These are phyloP conservation scores for Lysandra coridon DNA, from an alignment of 2,888 invertebrate species.

Conservation along the genomic window DNA sequence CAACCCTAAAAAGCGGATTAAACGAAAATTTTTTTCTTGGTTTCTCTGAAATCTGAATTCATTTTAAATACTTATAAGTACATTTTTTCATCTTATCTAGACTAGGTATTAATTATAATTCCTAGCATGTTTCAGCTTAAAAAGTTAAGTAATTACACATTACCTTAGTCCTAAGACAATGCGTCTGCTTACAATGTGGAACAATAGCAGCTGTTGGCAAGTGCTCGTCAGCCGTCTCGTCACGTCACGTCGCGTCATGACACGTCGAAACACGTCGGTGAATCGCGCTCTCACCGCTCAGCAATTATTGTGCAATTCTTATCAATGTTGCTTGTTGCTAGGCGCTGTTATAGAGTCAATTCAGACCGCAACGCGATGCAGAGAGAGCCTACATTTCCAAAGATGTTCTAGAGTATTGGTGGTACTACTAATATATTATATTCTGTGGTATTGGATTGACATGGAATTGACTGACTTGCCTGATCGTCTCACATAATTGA, in stretches of 20 bases:
- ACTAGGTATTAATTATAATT: neutral
- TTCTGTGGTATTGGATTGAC: too few species aligned
- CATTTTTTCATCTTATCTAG: too few species aligned
- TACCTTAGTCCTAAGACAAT: neutral
- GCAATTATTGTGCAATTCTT: neutral
- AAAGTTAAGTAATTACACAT: neutral
- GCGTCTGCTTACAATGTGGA: neutral
- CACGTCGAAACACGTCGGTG: neutral
- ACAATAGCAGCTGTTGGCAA: conserved; percentile 23
- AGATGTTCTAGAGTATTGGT: too few species aligned
- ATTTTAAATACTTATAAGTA: too few species aligned
- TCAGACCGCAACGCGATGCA: too few species aligned
- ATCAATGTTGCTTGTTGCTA: neutral
- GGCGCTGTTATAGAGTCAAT: neutral
- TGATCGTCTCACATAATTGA: too few species aligned
- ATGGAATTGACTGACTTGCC: too few species aligned
- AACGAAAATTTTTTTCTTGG: too few species aligned
- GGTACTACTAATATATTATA: too few species aligned
- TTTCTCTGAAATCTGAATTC: too few species aligned
- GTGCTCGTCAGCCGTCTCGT: conserved; percentile 3
- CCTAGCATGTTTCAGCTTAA: neutral
- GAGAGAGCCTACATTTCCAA: too few species aligned
- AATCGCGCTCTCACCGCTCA: neutral
- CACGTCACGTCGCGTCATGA: neutral
- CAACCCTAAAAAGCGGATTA: too few species aligned